These are phyloP conservation scores for Sturnus vulgaris DNA, from an alignment of 2,113 vertebrate genomes.

Conservation along the genomic window DNA sequence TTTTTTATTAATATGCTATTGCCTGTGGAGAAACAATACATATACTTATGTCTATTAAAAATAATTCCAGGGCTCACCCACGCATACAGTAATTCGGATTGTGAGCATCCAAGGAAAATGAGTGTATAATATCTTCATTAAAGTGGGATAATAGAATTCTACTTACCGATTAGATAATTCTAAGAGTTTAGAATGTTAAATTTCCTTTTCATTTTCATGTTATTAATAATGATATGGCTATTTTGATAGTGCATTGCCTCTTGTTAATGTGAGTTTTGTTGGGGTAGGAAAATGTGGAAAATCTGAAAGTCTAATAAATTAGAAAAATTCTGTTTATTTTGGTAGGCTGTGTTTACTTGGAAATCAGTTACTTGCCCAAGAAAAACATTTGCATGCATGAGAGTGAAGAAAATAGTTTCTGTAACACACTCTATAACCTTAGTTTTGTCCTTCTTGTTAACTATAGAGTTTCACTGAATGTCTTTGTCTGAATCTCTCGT, in stretches of 20 bases:
- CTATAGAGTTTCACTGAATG: neutral
- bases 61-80: conserved; percentile 53
- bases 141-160: conserved; percentile 63
- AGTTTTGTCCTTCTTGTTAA: neutral
- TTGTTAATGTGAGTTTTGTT: conserved; percentile 35
- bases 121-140: conserved; percentile 75
- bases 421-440: neutral
- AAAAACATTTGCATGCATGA: neutral
- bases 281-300: neutral
- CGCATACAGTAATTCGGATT: conserved; percentile 61
- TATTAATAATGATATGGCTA: conserved; percentile 57
- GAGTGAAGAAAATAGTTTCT: neutral
- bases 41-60: conserved; percentile 62
- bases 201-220: conserved; percentile 49
- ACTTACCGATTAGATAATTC: conserved; percentile 67
- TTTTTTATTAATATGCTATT: neutral
- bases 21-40: conserved; percentile 23
- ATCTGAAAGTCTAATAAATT: conserved; percentile 3
- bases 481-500: neutral
- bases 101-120: conserved; percentile 69
- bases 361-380: neutral
- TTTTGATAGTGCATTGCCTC: conserved; percentile 33
- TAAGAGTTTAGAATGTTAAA: conserved; percentile 40
- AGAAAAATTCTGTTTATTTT: conserved; percentile 23
- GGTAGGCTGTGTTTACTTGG: conserved; percentile 11